Conservation (phyloP, 2,888 invertebrate species). For the Camponotus fellah region DNA sequence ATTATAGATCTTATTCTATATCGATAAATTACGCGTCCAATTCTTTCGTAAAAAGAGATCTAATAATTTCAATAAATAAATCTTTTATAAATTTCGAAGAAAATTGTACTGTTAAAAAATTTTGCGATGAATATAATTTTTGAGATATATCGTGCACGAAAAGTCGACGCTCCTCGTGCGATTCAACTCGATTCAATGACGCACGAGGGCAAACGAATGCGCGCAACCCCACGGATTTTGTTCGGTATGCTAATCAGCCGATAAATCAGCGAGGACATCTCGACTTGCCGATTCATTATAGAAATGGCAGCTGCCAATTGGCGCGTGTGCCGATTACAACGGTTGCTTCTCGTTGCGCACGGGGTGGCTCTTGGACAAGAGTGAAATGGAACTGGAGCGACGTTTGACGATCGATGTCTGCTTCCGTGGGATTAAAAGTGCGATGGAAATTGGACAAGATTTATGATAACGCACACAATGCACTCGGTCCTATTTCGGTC, state of each 20-base stretch:
- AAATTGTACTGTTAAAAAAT: background rate
- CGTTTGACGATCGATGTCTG: conserved; percentile 54
- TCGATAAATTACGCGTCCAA: background rate
- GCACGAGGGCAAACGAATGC: conserved; percentile 20
- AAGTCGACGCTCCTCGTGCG: conserved; percentile 56
- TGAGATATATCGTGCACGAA: background rate
- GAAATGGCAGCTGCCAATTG: conserved; percentile 77
- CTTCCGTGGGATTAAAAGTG: conserved; percentile 57
- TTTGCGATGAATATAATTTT: background rate
- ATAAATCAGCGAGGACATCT: conserved; percentile 83
- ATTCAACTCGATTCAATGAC: conserved; percentile 45
- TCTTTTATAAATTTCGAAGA: background rate
- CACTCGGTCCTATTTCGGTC: background rate
- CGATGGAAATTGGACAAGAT: conserved; percentile 55
- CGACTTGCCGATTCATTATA: conserved; percentile 73
- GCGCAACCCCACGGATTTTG: conserved; percentile 64
- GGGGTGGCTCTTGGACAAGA: conserved; percentile 57
- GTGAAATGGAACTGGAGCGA: conserved; percentile 33
- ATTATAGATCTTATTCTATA: background rate
- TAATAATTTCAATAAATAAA: background rate
- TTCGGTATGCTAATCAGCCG: conserved; percentile 82
- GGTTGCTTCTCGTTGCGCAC: conserved; percentile 21
- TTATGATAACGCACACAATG: conserved; percentile 49
- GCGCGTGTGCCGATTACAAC: conserved; percentile 70
- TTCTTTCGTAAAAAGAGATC: background rate